Evolutionary conservation across 2,113 vertebrate genomes (phyloP).

Genomic region (Poecilia latipinna): DNA sequence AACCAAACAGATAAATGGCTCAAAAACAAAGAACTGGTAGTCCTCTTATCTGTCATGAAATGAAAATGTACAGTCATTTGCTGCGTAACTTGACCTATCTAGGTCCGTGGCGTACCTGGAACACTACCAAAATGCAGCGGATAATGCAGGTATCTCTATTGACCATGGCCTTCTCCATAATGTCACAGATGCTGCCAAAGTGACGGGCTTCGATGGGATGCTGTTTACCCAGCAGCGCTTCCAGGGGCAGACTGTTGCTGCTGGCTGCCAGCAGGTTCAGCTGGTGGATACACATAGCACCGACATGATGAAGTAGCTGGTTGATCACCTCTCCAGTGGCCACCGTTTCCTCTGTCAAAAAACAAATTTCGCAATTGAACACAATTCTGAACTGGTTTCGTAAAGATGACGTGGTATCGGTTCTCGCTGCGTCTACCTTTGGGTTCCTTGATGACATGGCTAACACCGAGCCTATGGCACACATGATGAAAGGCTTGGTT

Average conservation of each 20-base stretch:
- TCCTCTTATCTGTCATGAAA: background rate
- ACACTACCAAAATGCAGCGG: constrained; percentile 95
- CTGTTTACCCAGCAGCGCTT: constrained; percentile 91
- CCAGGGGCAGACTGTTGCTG: constrained; percentile 86
- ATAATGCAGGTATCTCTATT: constrained; percentile 95
- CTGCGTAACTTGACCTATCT: background rate
- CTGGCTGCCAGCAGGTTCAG: constrained; percentile 93
- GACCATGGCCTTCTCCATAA: constrained; percentile 99
- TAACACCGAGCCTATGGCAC: constrained; percentile 94
- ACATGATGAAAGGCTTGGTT: constrained; percentile 99
- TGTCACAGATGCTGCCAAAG: constrained; percentile 97
- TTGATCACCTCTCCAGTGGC: constrained; percentile 94
- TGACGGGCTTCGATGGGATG: constrained; percentile 95
- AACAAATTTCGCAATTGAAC: constrained; percentile 1
- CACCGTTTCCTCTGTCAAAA: constrained; percentile 88
- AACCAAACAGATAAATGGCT: background rate
- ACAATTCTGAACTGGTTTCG: background rate
- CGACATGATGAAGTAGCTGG: constrained; percentile 96
- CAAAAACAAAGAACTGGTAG: background rate
- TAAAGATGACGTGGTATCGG: background rate
- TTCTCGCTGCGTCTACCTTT: constrained; percentile 82
- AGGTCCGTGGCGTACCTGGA: constrained; percentile 84
- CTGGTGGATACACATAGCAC: constrained; percentile 99
- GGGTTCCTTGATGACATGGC: constrained; percentile 91
- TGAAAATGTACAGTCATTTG: background rate